Conservation (phyloP, 2,888 invertebrate species). For the Coecobrya sp. region DNA sequence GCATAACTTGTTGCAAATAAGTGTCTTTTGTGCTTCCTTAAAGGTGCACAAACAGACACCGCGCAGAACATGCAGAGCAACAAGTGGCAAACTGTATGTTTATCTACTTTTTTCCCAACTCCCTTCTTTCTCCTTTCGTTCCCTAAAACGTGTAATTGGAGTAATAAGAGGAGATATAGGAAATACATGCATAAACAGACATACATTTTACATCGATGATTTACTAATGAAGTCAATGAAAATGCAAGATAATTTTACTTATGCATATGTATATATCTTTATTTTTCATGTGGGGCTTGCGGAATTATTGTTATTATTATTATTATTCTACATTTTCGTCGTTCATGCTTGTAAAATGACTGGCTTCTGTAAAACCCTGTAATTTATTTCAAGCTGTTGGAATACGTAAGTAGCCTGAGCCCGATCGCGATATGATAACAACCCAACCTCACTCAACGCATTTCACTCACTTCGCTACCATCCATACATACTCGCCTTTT, state of each 20-base stretch:
- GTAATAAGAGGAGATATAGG: conserved; percentile 10
- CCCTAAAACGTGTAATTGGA: conserved; percentile 45
- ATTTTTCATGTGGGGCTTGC: conserved; percentile 38
- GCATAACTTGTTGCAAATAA: conserved; percentile 37
- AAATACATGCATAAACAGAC: not conserved
- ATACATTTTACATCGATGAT: conserved; percentile 21
- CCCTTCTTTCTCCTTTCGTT: conserved; percentile 39
- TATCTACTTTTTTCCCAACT: not conserved
- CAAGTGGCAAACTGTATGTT: conserved; percentile 32
- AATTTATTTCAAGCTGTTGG: conserved; percentile 74
- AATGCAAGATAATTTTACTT: conserved; percentile 61
- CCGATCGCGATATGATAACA: conserved; percentile 51
- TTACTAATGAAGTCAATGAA: conserved; percentile 75
- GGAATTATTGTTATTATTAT: conserved; percentile 51
- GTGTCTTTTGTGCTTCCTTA: conserved; percentile 24
- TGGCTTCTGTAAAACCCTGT: conserved; percentile 69
- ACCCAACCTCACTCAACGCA: conserved; percentile 29
- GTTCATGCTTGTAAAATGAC: conserved; percentile 54
- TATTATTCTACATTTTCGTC: conserved; percentile 48
- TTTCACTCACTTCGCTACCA: not conserved
- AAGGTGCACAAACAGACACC: conserved; percentile 24
- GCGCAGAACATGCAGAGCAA: conserved; percentile 7
- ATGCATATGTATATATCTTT: conserved; percentile 39
- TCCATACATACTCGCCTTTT: not conserved
- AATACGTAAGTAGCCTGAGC: conserved; percentile 61